Conservation (phyloP, 2,113 vertebrate genomes). For the Chloropsis cyanopogon region DNA sequence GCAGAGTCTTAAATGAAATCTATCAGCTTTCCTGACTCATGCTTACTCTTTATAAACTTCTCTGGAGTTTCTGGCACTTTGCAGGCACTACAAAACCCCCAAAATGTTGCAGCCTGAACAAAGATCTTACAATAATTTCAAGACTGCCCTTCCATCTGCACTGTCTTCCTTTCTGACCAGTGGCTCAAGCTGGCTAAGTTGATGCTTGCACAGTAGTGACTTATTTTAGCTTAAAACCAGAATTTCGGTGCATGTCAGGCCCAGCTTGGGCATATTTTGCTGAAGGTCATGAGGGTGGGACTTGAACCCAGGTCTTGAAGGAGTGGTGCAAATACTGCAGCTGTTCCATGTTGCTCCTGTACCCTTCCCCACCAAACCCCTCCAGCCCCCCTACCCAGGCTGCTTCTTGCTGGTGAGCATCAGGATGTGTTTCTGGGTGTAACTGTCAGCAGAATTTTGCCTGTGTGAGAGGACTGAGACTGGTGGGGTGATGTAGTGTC, state of each 20-base stretch:
- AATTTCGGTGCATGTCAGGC: background rate
- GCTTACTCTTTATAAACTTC: background rate
- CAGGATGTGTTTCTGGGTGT: background rate
- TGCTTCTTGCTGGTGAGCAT: background rate
- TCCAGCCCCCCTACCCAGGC: background rate
- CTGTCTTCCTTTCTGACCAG: background rate
- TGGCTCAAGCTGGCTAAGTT: rapidly evolving
- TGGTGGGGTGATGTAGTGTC: background rate
- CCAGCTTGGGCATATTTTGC: background rate
- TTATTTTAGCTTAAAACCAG: background rate
- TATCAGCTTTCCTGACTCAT: background rate
- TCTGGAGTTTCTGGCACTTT: background rate
- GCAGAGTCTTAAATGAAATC: background rate
- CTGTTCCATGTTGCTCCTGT: background rate
- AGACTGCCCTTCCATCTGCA: background rate
- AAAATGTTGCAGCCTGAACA: background rate
- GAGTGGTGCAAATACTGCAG: background rate
- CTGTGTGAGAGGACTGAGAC: background rate
- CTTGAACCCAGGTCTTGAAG: background rate
- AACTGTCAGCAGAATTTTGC: background rate
- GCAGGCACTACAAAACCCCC: background rate
- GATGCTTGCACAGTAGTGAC: background rate
- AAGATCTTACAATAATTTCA: background rate
- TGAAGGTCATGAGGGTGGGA: rapidly evolving
- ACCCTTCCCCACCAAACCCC: background rate